Conservation (phyloP, 2,888 invertebrate genomes). For the Phalera bucephala region DNA sequence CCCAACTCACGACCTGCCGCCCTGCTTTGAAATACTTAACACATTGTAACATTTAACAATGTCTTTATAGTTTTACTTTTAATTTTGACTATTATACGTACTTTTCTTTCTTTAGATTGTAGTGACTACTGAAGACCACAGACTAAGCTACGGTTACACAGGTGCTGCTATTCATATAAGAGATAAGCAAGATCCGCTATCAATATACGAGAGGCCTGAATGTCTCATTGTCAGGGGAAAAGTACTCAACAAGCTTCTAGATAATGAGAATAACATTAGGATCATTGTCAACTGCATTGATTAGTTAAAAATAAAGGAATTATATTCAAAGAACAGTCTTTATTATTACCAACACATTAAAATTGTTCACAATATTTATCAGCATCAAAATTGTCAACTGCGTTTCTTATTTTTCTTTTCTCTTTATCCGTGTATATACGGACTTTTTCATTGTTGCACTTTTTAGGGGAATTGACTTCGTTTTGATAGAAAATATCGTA, state of each 20-base stretch:
- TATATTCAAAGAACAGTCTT: neutral
- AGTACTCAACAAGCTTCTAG: slow-evolving; percentile 29
- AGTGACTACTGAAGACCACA: slow-evolving; percentile 33
- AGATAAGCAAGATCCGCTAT: slow-evolving; percentile 31
- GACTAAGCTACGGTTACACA: slow-evolving; percentile 36
- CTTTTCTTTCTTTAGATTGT: slow-evolving; percentile 33
- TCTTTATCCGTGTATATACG: slow-evolving; percentile 57
- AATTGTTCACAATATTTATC: slow-evolving; percentile 41
- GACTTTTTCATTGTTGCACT: slow-evolving; percentile 58
- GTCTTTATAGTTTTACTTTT: too few species aligned
- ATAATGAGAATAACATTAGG: slow-evolving; percentile 27
- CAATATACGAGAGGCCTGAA: slow-evolving; percentile 29
- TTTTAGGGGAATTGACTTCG: slow-evolving; percentile 45
- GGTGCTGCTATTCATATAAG: slow-evolving; percentile 41
- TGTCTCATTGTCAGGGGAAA: slow-evolving; percentile 36
- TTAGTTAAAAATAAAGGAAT: neutral
- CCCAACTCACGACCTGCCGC: too few species aligned
- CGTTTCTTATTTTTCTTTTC: slow-evolving; percentile 46
- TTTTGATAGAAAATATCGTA: slow-evolving; percentile 62
- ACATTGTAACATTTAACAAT: too few species aligned
- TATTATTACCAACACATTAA: too few species aligned
- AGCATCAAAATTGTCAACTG: slow-evolving; percentile 29
- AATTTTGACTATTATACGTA: too few species aligned
- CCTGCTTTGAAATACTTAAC: too few species aligned
- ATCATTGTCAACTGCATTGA: slow-evolving; percentile 24